A percentile compares a stretch with the other conserved stretches of the same genome.
Conservation (phyloP, 2,113 vertebrate genomes). For the Cinclus cinclus region DNA sequence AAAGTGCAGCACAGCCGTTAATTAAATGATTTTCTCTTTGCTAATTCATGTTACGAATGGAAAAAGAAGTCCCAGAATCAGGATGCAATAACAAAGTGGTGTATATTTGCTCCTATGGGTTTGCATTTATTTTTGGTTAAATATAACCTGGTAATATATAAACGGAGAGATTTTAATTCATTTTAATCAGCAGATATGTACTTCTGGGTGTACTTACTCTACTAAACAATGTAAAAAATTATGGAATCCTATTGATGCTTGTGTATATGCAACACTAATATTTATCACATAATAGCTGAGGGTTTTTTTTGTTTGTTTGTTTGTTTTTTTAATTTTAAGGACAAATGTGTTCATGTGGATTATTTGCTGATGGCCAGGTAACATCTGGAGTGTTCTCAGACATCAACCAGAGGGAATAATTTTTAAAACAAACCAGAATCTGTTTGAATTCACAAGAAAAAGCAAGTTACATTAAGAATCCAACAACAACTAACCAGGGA, state of each 20-base stretch:
- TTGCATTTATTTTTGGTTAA: neutral
- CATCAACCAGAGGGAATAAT: neutral
- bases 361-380: slow-evolving; percentile 48
- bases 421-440: neutral
- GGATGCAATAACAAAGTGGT: neutral
- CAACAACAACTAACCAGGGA: neutral
- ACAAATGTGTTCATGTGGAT: neutral
- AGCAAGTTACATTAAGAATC: neutral
- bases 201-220: neutral
- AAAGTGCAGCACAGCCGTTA: slow-evolving; percentile 62
- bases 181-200: neutral
- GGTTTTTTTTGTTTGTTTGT: neutral
- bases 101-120: neutral
- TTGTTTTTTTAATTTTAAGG: neutral
- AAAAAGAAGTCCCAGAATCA: neutral
- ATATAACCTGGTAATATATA: neutral
- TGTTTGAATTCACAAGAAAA: neutral
- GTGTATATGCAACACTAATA: neutral
- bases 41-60: slow-evolving; percentile 53
- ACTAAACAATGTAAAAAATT: neutral
- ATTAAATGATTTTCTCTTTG: slow-evolving; percentile 71
- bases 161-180: neutral
- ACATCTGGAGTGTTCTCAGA: slow-evolving; percentile 36
- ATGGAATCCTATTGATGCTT: neutral
- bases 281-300: neutral